Evolutionary conservation across 1,140 invertebrate genomes (phyloP), one percentile per base, ranked within the genome.

Genomic region (Orussus abietinus): DNA sequence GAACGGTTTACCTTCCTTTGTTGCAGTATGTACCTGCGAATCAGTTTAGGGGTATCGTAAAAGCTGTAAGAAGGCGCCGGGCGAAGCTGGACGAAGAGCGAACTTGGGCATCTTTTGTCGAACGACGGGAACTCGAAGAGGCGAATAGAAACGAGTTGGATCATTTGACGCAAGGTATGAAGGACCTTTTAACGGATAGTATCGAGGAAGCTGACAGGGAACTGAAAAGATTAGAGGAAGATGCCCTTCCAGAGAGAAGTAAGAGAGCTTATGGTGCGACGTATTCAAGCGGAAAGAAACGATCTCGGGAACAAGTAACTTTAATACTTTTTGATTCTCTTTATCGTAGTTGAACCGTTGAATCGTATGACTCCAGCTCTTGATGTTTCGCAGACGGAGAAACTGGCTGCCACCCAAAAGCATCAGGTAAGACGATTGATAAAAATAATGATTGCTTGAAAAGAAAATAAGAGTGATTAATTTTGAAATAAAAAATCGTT

Each of bases 21-120:
- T 57, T 54, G 3, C 38, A 72, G 70, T 72, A 69, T 29, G 44
- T 69, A 41, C 63, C 68, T 37, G 42, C 53, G 29, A 56, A 55
- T 43, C 59, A 65, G 42, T 68, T 71, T 33, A 67, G 66, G 45
- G 21, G 62, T 19, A 55, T 71, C 40, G 42, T 72, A 4, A 67
- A 68, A 47, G 53, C 58, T 35, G 63, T 69, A 1, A 57, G 44
- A 37, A 63, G 62, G 39, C 51, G 61, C 34, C 58, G 59, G 41
- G 47, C 46, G 2, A 56, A 56, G 34, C 54, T 62, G 6, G 47
- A 62, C 13, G 62, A 68, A 4, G 68, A 69, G 41, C 55, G 45
- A 14, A 30, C 59, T 5, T 72, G 69, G 55, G 42, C 54, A 11
- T 51, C 55, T 5, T 66, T 64, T 11, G 53, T 68, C 3, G 59